These are phyloP conservation scores for Antheraea assamensis DNA, from an alignment of 2,888 invertebrate genomes.

Conservation along the genomic window DNA sequence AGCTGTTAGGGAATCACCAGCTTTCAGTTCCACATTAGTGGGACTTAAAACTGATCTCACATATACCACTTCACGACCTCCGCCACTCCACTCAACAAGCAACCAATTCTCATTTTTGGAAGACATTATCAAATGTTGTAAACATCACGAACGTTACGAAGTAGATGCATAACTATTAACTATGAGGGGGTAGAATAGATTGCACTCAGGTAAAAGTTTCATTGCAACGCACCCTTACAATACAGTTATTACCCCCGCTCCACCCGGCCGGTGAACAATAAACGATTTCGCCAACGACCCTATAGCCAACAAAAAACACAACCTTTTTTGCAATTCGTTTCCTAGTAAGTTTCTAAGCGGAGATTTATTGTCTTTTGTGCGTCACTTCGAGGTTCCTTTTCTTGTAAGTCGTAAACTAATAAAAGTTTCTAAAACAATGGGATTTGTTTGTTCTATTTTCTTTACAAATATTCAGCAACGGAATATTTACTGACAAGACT, in stretches of 20 bases:
- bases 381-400: background rate
- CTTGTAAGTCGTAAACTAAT: conserved; percentile 30
- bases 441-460: conserved; percentile 14
- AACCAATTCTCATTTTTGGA: conserved; percentile 59
- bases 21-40: conserved; percentile 35
- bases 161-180: conserved; percentile 16
- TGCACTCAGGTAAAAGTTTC: conserved; percentile 72
- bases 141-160: conserved; percentile 18
- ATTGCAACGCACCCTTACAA: conserved; percentile 65
- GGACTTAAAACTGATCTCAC: conserved; percentile 42
- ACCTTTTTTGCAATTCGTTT: conserved; percentile 71
- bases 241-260: conserved; percentile 68
- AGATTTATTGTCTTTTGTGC: conserved; percentile 46
- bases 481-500: background rate
- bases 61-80: conserved; percentile 46
- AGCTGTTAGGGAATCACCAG: conserved; percentile 43
- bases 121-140: conserved; percentile 29
- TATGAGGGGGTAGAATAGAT: conserved; percentile 30
- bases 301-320: conserved; percentile 60
- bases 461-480: background rate
- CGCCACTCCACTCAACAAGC: conserved; percentile 57
- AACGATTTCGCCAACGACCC: conserved; percentile 67
- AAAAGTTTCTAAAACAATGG: conserved; percentile 43
- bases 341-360: conserved; percentile 61
- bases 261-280: conserved; percentile 59